Evolutionary conservation across 1,140 invertebrate genomes (phyloP).

Genomic region (Meloidogyne chitwoodi): DNA sequence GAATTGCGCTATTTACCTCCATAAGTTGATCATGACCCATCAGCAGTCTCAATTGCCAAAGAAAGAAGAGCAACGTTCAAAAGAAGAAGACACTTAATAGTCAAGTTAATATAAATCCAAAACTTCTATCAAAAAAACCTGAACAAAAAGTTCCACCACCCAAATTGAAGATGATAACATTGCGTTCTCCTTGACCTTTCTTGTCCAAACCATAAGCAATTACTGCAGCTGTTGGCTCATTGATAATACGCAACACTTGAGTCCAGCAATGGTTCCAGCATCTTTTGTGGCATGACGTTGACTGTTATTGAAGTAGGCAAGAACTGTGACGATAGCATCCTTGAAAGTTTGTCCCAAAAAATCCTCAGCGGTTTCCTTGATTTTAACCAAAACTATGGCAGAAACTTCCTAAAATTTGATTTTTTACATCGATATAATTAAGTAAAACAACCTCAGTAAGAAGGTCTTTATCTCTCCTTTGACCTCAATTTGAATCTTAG

Average conservation of each 20-base stretch:
- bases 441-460: slow-evolving; percentile 65
- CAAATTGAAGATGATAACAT: slow-evolving; percentile 77
- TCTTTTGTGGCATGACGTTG: slow-evolving; percentile 74
- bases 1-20: slow-evolving; percentile 72
- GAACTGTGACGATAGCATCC: slow-evolving; percentile 63
- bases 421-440: slow-evolving; percentile 63
- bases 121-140: slow-evolving; percentile 53
- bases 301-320: slow-evolving; percentile 70
- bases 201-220: slow-evolving; percentile 81
- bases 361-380: slow-evolving; percentile 65
- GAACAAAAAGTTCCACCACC: slow-evolving; percentile 93
- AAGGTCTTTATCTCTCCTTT: slow-evolving; percentile 66
- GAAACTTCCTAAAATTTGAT: slow-evolving; percentile 76
- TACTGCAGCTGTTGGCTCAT: slow-evolving; percentile 76
- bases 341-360: slow-evolving; percentile 61
- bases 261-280: slow-evolving; percentile 70
- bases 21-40: slow-evolving; percentile 93
- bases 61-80: slow-evolving; percentile 90
- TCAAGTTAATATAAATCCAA: not conserved
- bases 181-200: slow-evolving; percentile 67
- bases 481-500: slow-evolving; percentile 61
- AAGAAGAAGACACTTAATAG: slow-evolving; percentile 76
- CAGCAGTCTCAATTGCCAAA: slow-evolving; percentile 91
- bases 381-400: slow-evolving; percentile 60
- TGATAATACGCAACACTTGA: slow-evolving; percentile 73